A percentile compares a stretch with the other conserved stretches of the same genome.
These are phyloP conservation scores for Merops nubicus DNA, from an alignment of 2,113 vertebrate species.

Conservation along the genomic window DNA sequence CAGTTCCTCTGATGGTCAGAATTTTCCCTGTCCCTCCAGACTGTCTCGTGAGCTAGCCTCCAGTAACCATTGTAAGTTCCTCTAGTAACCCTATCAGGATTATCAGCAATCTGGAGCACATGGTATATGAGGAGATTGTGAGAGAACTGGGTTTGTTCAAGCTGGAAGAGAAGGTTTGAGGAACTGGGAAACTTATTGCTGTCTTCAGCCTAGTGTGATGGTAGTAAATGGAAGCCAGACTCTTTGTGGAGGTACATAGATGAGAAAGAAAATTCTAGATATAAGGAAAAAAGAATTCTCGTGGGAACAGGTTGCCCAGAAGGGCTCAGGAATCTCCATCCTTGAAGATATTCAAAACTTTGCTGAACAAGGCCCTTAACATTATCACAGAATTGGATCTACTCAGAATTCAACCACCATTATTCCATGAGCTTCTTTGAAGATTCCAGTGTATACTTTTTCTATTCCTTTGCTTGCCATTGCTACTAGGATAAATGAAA, in stretches of 20 bases:
- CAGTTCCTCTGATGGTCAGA: neutral
- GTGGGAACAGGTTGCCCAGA: neutral
- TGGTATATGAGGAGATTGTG: accelerated
- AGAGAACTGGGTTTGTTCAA: neutral
- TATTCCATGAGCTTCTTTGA: neutral
- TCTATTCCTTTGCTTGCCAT: neutral
- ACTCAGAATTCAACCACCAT: neutral
- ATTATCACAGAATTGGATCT: no score
- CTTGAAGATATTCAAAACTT: no score
- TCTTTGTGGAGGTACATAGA: neutral
- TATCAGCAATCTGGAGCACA: neutral
- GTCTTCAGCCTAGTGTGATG: neutral
- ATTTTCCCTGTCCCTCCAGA: neutral
- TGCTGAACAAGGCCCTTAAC: no score
- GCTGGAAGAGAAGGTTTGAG: neutral
- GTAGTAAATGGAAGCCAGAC: neutral
- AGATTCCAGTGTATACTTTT: neutral
- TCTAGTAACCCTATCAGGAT: neutral
- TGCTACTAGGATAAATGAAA: accelerated
- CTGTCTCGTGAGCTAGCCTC: neutral
- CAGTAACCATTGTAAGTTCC: neutral
- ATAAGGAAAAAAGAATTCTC: neutral
- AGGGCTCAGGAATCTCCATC: neutral
- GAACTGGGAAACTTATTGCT: neutral
- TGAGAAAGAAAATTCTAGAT: neutral